Evolutionary conservation across 2,113 vertebrate species (phyloP).

Genomic region (Cebus imitator): DNA sequence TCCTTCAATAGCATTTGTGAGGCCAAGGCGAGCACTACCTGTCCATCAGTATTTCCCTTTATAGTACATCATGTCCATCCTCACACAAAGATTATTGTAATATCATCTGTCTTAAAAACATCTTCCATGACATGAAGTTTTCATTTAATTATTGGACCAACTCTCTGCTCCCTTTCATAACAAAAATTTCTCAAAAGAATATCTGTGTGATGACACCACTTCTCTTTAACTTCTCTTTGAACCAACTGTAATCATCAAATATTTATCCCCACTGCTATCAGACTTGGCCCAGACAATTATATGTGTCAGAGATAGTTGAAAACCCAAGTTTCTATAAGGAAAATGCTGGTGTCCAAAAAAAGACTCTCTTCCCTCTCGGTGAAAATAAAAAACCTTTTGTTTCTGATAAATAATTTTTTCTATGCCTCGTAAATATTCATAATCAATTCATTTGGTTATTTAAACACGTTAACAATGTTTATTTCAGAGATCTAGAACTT

Average conservation of each 20-base stretch:
- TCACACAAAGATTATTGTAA: not conserved
- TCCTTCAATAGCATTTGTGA: not conserved
- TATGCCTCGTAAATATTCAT: constrained; percentile 18
- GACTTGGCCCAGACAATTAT: not conserved
- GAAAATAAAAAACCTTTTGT: constrained; percentile 18
- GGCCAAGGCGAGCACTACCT: not conserved
- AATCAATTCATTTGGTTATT: not conserved
- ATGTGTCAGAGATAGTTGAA: constrained; percentile 23
- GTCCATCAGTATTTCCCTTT: not conserved
- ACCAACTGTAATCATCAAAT: not conserved
- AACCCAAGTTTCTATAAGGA: constrained; percentile 18
- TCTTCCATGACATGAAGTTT: not conserved
- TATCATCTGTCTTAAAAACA: not conserved
- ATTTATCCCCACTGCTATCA: not conserved
- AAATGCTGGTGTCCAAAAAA: not conserved
- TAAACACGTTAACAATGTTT: constrained; percentile 4
- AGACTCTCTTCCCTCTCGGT: not conserved
- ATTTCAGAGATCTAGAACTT: constrained; percentile 26
- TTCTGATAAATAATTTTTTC: constrained; percentile 34
- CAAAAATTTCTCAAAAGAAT: not conserved
- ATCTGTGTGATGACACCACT: not conserved
- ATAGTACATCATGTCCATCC: not conserved
- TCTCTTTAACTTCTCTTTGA: not conserved
- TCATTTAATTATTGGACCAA: not conserved
- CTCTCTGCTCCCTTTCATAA: not conserved